Evolutionary conservation across 2,113 vertebrate genomes (phyloP).

Genomic region (Clinocottus analis): DNA sequence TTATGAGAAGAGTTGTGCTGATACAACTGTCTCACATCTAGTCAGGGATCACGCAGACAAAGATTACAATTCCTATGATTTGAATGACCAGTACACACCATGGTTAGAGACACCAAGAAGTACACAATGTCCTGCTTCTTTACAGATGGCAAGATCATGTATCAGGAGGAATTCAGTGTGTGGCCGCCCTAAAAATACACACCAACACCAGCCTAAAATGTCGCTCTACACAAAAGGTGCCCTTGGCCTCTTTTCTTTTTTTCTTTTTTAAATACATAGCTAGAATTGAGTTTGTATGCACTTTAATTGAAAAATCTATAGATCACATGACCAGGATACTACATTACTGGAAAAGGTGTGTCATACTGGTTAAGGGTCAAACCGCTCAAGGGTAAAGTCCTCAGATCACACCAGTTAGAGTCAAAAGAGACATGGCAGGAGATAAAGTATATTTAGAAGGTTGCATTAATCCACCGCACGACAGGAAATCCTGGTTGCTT

Average conservation of each 20-base stretch:
- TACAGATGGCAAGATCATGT: constrained; percentile 22
- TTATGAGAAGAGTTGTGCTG: background rate
- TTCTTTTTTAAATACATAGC: no score
- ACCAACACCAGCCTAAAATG: background rate
- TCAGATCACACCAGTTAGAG: constrained; percentile 35
- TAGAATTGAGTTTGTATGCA: background rate
- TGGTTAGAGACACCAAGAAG: constrained; percentile 1
- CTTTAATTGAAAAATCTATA: background rate
- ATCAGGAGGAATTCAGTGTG: constrained; percentile 39
- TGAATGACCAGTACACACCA: background rate
- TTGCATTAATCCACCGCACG: constrained; percentile 57
- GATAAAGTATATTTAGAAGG: constrained; percentile 61
- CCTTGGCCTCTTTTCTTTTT: background rate
- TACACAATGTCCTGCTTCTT: constrained; percentile 25
- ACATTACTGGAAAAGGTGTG: constrained; percentile 1
- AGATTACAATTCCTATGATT: background rate
- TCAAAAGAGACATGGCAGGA: constrained; percentile 48
- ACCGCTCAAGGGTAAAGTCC: constrained; percentile 59
- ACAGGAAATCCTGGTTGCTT: constrained; percentile 44
- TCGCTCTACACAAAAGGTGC: no score
- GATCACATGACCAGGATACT: background rate
- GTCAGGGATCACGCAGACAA: background rate
- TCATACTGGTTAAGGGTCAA: constrained; percentile 15
- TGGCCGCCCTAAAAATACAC: constrained; percentile 16
- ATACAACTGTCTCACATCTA: background rate